Conservation (phyloP, 2,113 vertebrate genomes). For the Chaetura pelagica region DNA sequence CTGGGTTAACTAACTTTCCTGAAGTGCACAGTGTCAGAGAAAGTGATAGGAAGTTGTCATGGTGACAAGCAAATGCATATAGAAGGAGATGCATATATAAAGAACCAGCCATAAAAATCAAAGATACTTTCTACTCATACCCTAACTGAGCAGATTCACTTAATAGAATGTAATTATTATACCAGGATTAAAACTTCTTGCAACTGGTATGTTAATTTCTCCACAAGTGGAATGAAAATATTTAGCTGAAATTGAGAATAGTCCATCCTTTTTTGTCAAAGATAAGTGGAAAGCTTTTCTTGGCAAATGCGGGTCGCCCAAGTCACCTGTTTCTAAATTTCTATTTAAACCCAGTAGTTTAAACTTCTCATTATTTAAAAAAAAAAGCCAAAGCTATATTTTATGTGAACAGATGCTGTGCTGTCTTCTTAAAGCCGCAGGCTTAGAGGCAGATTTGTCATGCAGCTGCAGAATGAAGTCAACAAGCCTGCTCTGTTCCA, state of each 20-base stretch:
- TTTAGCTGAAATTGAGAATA: background rate
- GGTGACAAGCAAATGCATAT: background rate
- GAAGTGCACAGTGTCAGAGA: background rate
- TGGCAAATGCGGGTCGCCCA: background rate
- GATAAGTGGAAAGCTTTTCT: background rate
- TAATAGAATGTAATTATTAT: background rate
- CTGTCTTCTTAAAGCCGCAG: conserved; percentile 40
- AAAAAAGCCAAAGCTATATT: conserved; percentile 36
- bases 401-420: conserved; percentile 29
- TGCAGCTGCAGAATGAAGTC: conserved; percentile 60
- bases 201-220: background rate
- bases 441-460: conserved; percentile 45
- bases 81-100: background rate
- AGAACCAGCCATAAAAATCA: background rate
- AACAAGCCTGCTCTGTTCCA: conserved; percentile 48
- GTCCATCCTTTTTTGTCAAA: background rate
- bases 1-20: background rate
- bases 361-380: background rate
- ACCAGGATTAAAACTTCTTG: background rate
- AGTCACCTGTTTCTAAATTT: conserved; percentile 18
- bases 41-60: background rate
- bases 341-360: background rate
- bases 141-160: background rate
- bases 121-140: background rate
- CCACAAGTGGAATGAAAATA: background rate